Conservation (phyloP, 2,888 invertebrate genomes). For the Smittia sp. region DNA sequence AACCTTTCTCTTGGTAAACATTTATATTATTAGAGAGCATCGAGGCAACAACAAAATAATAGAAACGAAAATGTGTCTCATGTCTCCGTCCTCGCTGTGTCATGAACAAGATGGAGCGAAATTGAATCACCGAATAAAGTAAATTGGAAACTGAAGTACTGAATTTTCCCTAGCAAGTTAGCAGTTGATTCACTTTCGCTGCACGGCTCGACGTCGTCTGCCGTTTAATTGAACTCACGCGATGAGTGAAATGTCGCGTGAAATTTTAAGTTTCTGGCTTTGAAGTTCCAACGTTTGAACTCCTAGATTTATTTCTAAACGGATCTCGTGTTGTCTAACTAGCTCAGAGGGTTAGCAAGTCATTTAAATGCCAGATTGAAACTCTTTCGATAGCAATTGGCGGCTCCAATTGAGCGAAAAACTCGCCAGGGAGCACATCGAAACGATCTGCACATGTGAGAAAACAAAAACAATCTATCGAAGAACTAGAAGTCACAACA, state of each 20-base stretch:
- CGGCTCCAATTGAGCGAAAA: background rate
- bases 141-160: background rate
- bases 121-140: background rate
- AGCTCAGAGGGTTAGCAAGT: too few relatives aligned
- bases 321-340: too few relatives aligned
- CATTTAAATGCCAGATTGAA: too few relatives aligned
- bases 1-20: conserved; percentile 2
- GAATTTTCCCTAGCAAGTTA: too few relatives aligned
- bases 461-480: conserved; percentile 18
- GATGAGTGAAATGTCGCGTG: too few relatives aligned
- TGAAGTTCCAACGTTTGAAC: too few relatives aligned
- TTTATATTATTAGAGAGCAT: conserved; percentile 17
- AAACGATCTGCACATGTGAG: background rate
- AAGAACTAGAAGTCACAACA: conserved; percentile 1
- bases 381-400: background rate
- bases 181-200: too few relatives aligned
- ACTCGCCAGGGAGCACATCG: background rate
- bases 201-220: too few relatives aligned
- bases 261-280: too few relatives aligned
- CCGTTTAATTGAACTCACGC: too few relatives aligned
- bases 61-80: conserved; percentile 26
- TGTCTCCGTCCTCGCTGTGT: background rate
- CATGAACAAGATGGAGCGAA: background rate
- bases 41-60: too few relatives aligned
- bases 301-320: too few relatives aligned